Base-by-base conservation (phyloP, 2,888 invertebrate genomes). In the Phragmatobia fuliginosa region DNA sequence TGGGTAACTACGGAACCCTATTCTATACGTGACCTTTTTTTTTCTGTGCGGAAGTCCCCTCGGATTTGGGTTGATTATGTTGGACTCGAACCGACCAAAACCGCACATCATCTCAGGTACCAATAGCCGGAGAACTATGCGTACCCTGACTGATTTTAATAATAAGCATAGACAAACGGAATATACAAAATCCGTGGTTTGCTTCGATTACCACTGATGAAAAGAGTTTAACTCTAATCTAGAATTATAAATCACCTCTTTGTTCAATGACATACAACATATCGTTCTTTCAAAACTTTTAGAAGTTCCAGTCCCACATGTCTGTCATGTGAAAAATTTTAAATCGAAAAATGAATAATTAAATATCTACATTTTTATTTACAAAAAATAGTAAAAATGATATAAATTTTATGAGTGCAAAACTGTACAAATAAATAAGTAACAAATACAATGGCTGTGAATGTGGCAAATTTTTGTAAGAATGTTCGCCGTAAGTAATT, bases 371-470 rank as follows among this genome's bases (percentile, higher is more conserved):
- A 36, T 25, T 36, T 61, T 36, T 6, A 61, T 28, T 18, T 6
- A 38, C n/a, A n/a, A 36, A 25, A 36, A 41, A 41, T 62, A 21
- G n/a, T 33, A 31, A 10, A 33, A 14, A 33, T 52, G 49, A 16
- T 33, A 64, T 64, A 64, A 64, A 64, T 64, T 52, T 49, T 16
- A 64, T 52, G 32, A 33, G 63, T 64, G 8, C n/a, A 11, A 52
- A 25, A n/a, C 49, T 63, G 32, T 18, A 32, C n/a, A n/a, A n/a
- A n/a, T n/a, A n/a, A n/a, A n/a, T n/a, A n/a, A n/a, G n/a, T n/a
- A n/a, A n/a, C n/a, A 64, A 33, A 64, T 32, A 64, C 25, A 25
- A 65, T 65, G 65, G 65, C 64, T 52, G 21, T 65, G 28, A 65
- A 65, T 21, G 36, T 33, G 28, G 18, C 18, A 11, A 65, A 38